Base-by-base conservation (phyloP, 2,888 invertebrate genomes). In the Stegana nigrithorax region DNA sequence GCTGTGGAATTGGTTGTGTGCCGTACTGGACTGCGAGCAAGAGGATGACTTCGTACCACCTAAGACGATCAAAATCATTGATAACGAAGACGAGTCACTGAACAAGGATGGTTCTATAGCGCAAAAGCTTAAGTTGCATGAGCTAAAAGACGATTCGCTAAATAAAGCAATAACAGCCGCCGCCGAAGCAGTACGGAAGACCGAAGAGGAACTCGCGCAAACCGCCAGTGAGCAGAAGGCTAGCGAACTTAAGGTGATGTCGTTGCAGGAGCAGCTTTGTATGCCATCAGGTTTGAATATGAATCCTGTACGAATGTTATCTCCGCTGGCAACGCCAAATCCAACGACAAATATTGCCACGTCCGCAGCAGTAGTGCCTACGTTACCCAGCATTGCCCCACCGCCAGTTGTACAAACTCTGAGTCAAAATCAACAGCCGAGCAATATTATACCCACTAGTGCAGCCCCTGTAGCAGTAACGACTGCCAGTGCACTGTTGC, bases 1-100 rank as follows among this genome's bases (percentile, higher is more conserved):
- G 4, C 85, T 94, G 39, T 94, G 94, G 94, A 91, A 91, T 76
- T 92, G 91, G 78, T 91, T 94, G 62, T 89, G 91, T 58, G 92
- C 92, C 67, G 89, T 92, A 77, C 86, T 94, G 57, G 92, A 92
- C 39, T 92, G 92, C 72, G 90, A 90, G 59, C 87, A 90, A n/a
- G 90, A 90, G 56, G 91, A 92, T 67, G 91, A 91, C 81, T 90
- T 90, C 83, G 89, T 91, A 66, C 81, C 78, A 72, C 85, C 82
- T 78, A 86, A 84, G 69, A 84, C 82, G 3, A 83, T 83, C 5
- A 82, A 80, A 62, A 83, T 81, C 2, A 81, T 81, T 56, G 83
- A 81, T 39, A 73, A 74, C 10, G 81, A 80, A 36, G 78, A 78
- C 3, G 74, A 77, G 44, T 32, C 73, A n/a, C 6, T 67, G 2